Evolutionary conservation across 2,797 vertebrate genomes (phyloP), one percentile per base, ranked within the genome.

Genomic region (Ataeniobius toweri): DNA sequence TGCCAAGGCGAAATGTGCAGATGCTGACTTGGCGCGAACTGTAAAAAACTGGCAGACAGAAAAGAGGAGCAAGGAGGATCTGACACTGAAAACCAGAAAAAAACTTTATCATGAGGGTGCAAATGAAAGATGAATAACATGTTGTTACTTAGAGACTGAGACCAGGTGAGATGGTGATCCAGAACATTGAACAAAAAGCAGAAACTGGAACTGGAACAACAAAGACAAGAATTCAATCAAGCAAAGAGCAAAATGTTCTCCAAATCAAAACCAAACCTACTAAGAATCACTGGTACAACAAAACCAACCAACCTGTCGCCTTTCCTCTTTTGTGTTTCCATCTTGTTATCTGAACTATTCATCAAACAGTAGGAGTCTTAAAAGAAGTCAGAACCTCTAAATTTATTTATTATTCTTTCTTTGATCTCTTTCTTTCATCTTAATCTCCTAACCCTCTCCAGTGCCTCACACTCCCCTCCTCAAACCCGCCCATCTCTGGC

Each of bases 361-460:
- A 73, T 74, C 56, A n/a, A 51, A 73, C 68, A 71, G 75, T 6
- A 46, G 28, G 39, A 56, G 53, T 72, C 79, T 85, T 88, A 89
- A 81, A 73, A 79, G 3, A 76, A 83, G 79, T 87, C 80, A 80
- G 77, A 84, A 86, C 77, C 89, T 81, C 84, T 86, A 79, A 79
- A 91, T 86, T 88, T 76, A 89, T 89, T 77, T 86, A 88, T 86
- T 83, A 82, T 86, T 87, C 85, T 86, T 85, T 85, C 86, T 90
- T 89, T 84, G 76, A 79, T 84, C 12, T 46, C 44, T 44, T 46
- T 69, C 41, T 69, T 46, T 82, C 48, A 8, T 78, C 79, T 88
- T 90, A 84, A 92, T 93, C 89, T 88, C 70, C 71, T 88, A 88
- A 90, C 85, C 87, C 83, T 84, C 65, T 26, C 86, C 71, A 58